Conservation (phyloP, 2,113 vertebrate genomes). For the Serilophus lunatus region DNA sequence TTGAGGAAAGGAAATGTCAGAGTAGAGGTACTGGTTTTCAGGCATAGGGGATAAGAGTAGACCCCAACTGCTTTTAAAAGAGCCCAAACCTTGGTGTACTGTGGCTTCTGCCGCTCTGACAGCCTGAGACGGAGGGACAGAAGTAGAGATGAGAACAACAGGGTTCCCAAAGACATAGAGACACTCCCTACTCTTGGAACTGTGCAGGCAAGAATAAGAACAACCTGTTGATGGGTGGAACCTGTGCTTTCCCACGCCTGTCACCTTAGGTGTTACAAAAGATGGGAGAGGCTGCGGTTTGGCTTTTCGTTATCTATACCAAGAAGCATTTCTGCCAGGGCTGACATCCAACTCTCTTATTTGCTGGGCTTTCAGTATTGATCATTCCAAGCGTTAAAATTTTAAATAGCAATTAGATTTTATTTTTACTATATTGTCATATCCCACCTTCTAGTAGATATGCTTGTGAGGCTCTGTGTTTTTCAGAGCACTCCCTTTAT, state of each 20-base stretch:
- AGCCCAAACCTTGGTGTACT: background rate
- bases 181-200: background rate
- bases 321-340: background rate
- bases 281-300: background rate
- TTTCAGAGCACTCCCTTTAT: background rate
- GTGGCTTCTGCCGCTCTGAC: background rate
- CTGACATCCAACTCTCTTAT: background rate
- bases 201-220: background rate
- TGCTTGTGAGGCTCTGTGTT: background rate
- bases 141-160: background rate
- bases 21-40: background rate
- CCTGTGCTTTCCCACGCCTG: background rate
- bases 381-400: background rate
- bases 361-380: background rate
- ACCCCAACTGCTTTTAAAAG: background rate
- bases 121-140: accelerated
- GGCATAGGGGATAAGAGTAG: background rate
- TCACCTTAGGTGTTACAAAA: background rate
- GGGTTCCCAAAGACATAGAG: background rate
- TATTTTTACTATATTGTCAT: background rate
- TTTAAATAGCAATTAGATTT: background rate
- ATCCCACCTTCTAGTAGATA: background rate
- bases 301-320: background rate
- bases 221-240: background rate
- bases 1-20: background rate